Base-by-base conservation (phyloP, 53 echinoderm and acorn worm species). In the Paracentrotus lividus region DNA sequence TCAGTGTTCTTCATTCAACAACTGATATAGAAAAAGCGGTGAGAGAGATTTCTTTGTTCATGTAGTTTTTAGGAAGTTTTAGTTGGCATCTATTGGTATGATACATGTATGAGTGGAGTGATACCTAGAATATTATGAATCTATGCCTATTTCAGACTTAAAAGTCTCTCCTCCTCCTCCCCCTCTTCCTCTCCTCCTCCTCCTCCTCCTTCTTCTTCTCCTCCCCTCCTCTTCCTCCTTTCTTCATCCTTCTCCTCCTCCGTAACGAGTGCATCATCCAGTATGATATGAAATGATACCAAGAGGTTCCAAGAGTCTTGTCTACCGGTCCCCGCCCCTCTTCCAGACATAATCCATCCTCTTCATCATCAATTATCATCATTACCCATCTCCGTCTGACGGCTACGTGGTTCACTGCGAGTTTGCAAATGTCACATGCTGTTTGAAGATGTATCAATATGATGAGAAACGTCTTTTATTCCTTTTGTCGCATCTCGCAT, bases 371-470 rank as follows among this genome's bases (percentile, higher is more conserved):
- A 47, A 72, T 47, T 47, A 81, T 81, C 18, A 81, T 81, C 81
- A 81, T 81, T 12, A 5, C 26, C 27, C 24, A 36, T 44, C 81
- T 45, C 26, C 9, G 81, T 24, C 21, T 81, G 81, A 81, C 81
- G 26, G 81, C 81, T 40, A 44, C 27, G 26, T 20, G 49, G 81
- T 81, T n/a, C 81, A 81, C 14, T 47, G 81, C 81, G 14, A 45
- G 81, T 81, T 45, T 81, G 81, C 81, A 81, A 81, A 81, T 81
- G 81, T 81, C 81, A 81, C 47, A 26, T 45, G 10, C 27, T 16
- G 81, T 81, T 26, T n/a, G n/a, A n/a, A 8, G 81, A 12, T n/a
- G 44, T 47, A 81, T 81, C n/a, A 45, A 21, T 81, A 5, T 40
- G 8, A 40, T 32, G 1, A 72, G 26, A n/a, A 1, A 45, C 8